Percentiles rank a stretch among this genome's conserved stretches.
These are phyloP conservation scores for Drosophila kepulauana DNA, from an alignment of 1,140 invertebrate species.

Conservation along the genomic window DNA sequence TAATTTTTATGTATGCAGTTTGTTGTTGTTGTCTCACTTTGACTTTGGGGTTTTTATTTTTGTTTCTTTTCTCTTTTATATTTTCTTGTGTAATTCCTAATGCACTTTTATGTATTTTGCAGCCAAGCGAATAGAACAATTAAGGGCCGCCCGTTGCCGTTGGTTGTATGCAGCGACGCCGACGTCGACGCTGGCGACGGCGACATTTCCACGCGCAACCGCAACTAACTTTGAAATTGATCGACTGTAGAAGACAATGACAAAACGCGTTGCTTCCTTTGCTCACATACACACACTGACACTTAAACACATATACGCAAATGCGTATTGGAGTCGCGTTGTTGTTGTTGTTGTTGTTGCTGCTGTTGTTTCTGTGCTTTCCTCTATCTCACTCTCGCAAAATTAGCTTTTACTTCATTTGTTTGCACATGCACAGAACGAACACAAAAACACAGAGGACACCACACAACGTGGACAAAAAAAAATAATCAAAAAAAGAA, in stretches of 20 bases:
- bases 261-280: constrained; percentile 44
- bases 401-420: constrained; percentile 32
- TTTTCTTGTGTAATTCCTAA: constrained; percentile 9
- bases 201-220: constrained; percentile 59
- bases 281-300: constrained; percentile 24
- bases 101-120: constrained; percentile 49
- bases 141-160: constrained; percentile 59
- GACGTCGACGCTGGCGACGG: constrained; percentile 48
- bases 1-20: constrained; percentile 49
- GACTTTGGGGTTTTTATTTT: constrained; percentile 18
- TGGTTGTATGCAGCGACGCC: constrained; percentile 58
- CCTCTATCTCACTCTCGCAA: constrained; percentile 5
- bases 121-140: constrained; percentile 51
- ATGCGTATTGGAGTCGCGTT: constrained; percentile 29
- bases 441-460: constrained; percentile 15
- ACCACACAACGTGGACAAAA: constrained; percentile 27
- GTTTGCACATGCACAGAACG: constrained; percentile 29
- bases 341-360: constrained; percentile 10
- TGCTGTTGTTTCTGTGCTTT: constrained; percentile 25
- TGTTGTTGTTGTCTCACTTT: constrained; percentile 37
- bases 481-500: constrained; percentile 42
- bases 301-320: constrained; percentile 21
- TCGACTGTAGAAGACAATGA: constrained; percentile 15
- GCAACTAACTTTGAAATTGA: constrained; percentile 44
- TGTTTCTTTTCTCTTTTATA: constrained; percentile 7